These are phyloP conservation scores for Epirrita christyi DNA, from an alignment of 2,888 invertebrate genomes.

Conservation along the genomic window DNA sequence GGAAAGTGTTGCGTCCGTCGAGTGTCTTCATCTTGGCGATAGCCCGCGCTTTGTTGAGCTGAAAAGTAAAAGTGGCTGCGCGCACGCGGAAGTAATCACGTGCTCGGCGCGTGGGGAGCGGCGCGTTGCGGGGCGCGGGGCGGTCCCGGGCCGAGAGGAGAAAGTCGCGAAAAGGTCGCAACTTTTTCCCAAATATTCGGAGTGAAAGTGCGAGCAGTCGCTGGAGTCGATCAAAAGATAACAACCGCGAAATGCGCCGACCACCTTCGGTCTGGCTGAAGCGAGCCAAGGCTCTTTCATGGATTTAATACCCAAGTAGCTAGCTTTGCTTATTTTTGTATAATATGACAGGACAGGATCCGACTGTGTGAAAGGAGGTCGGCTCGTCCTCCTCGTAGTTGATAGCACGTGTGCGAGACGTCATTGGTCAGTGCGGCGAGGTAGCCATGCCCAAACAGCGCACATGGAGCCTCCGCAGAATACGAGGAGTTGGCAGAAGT, in stretches of 20 bases:
- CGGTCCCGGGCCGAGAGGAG: constrained; percentile 54
- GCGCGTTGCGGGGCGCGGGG: constrained; percentile 35
- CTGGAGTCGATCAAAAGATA: constrained; percentile 67
- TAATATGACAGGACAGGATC: too few relatives aligned
- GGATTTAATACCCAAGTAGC: too few relatives aligned
- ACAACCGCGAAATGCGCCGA: constrained; percentile 15
- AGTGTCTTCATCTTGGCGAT: constrained; percentile 12
- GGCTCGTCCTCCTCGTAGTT: background rate
- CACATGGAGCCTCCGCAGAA: too few relatives aligned
- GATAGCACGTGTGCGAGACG: background rate
- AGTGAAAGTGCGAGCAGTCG: constrained; percentile 75
- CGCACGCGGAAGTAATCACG: constrained; percentile 73
- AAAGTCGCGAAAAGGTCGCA: constrained; percentile 83
- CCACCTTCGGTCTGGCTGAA: background rate
- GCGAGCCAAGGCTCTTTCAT: too few relatives aligned
- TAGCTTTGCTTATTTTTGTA: too few relatives aligned
- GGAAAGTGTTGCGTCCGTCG: background rate
- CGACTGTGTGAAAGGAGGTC: too few relatives aligned
- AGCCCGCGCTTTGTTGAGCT: constrained; percentile 48
- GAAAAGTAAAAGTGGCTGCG: constrained; percentile 79
- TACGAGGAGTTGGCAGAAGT: too few relatives aligned
- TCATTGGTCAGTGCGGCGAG: too few relatives aligned
- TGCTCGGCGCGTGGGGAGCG: constrained; percentile 45
- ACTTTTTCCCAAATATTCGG: constrained; percentile 84
- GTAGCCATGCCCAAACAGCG: too few relatives aligned